A percentile compares a stretch with the other conserved stretches of the same genome.
phyloP scores from a whole-genome alignment of 2,888 invertebrate species.

The Polymixis flavicincta region DNA sequence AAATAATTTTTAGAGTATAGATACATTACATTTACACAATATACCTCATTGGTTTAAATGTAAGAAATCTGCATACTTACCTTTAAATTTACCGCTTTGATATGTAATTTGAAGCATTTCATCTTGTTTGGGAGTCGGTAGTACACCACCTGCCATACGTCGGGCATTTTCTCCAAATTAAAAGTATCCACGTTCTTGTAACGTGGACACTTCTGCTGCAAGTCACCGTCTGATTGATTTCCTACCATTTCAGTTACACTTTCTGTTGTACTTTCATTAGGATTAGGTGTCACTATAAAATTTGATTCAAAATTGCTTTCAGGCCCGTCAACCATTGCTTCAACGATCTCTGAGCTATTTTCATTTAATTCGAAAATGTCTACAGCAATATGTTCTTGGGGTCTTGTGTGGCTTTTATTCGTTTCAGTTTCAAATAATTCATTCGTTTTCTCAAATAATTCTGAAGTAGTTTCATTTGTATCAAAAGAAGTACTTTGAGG shows the following conservation, averaged over 20 bases:
- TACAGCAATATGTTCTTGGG: background rate
- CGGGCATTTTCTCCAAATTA: slow-evolving; percentile 66
- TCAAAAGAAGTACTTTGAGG: slow-evolving; percentile 3
- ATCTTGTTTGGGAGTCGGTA: slow-evolving; percentile 68
- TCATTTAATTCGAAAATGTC: slow-evolving; percentile 14
- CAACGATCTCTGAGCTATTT: slow-evolving; percentile 20
- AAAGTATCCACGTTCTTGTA: slow-evolving; percentile 57
- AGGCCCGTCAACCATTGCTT: background rate
- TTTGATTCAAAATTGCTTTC: slow-evolving; percentile 7
- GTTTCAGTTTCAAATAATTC: background rate
- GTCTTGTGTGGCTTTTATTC: background rate
- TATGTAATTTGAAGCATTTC: slow-evolving; percentile 74
- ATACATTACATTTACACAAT: background rate
- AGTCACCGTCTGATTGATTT: background rate
- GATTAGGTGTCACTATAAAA: background rate
- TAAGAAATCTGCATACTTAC: slow-evolving; percentile 62
- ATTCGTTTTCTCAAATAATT: background rate
- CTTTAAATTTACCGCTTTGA: slow-evolving; percentile 61
- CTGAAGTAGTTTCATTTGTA: slow-evolving; percentile 20
- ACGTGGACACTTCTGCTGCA: slow-evolving; percentile 51
- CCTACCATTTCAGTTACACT: background rate
- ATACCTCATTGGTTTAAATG: background rate
- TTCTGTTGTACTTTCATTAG: slow-evolving; percentile 17
- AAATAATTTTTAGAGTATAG: background rate
- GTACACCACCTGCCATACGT: slow-evolving; percentile 74